Evolutionary conservation across 2,797 vertebrate genomes (phyloP).

Genomic region (Acrocephalus scirpaceus): DNA sequence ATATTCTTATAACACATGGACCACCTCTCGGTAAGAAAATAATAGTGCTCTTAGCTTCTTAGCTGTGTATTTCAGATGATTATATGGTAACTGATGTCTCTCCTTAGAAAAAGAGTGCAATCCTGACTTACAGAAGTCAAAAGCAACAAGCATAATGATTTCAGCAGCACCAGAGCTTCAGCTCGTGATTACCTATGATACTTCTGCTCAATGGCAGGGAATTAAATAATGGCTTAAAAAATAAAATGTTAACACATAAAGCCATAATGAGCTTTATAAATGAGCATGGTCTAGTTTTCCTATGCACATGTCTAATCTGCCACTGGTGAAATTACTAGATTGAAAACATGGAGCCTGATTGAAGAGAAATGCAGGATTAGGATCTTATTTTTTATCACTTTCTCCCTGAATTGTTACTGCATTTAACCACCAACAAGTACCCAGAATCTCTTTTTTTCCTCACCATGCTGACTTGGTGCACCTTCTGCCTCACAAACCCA

Average conservation of each 20-base stretch:
- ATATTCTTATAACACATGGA: conserved; percentile 95
- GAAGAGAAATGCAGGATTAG: not conserved
- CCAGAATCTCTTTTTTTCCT: not conserved
- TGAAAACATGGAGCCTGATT: not conserved
- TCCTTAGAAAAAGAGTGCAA: not conserved
- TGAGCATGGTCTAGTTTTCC: not conserved
- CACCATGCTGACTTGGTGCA: not conserved
- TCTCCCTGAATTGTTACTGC: not conserved
- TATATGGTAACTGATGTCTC: not conserved
- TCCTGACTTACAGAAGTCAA: not conserved
- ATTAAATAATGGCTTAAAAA: not conserved
- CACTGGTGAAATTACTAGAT: not conserved
- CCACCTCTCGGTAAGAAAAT: conserved; percentile 90
- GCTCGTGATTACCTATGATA: not conserved
- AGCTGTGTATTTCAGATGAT: conserved; percentile 27
- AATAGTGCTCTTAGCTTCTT: conserved; percentile 5
- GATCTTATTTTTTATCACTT: not conserved
- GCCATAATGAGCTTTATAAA: not conserved
- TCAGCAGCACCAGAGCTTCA: not conserved
- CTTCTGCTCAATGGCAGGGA: not conserved
- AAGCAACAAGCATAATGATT: not conserved
- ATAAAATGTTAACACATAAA: not conserved
- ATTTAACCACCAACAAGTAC: not conserved
- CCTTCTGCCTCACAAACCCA: not conserved
- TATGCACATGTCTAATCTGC: not conserved